Base-by-base conservation (phyloP, 1,140 invertebrate genomes). In the Mizuhopecten yessoensis region DNA sequence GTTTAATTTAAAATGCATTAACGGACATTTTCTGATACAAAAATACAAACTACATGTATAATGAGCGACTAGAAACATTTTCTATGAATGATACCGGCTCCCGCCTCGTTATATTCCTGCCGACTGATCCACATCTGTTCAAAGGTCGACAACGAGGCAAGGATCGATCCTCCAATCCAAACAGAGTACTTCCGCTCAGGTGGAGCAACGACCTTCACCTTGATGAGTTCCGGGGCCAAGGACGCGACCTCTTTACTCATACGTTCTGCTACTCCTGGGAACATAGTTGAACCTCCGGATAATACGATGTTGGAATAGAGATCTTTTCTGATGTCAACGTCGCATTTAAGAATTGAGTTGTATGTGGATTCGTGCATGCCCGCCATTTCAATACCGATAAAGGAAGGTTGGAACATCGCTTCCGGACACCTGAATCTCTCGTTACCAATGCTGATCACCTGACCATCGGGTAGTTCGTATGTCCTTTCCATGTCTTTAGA, bases 51-150 rank as follows among this genome's bases (percentile, higher is more conserved):
- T 33, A 29, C 20, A 15, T 45, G 1, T 17, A 45, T 7, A 39
- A 23, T 36, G 13, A 42, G 13, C 0, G 3, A 34, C 91, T 88
- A 94, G 33, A 94, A 92, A 39, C 93, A 94, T 88, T 94, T 94
- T 49, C 92, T 92, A 49, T 94, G 93, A 9, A 94, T 92, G 89
- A 94, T 92, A 10, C 90, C 90, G 34, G 98, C 98, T 94, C 98
- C 98, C 95, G 98, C 98, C 97, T 99, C 98, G 96, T 98, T 98
- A 97, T 98, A 98, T 95, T 98, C 98, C 91, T 97, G 95, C 92
- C 97, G 97, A 92, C 96, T 96, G 94, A 97, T 97, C 97, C 97
- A 97, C 97, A 97, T 97, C 92, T 97, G 97, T 93, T 97, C 97
- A 96, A 97, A 97, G 93, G 97, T 97, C 92, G 97, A 97, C 42